phyloP scores from a whole-genome alignment of 2,797 vertebrate species.

The Chelon labrosus region DNA sequence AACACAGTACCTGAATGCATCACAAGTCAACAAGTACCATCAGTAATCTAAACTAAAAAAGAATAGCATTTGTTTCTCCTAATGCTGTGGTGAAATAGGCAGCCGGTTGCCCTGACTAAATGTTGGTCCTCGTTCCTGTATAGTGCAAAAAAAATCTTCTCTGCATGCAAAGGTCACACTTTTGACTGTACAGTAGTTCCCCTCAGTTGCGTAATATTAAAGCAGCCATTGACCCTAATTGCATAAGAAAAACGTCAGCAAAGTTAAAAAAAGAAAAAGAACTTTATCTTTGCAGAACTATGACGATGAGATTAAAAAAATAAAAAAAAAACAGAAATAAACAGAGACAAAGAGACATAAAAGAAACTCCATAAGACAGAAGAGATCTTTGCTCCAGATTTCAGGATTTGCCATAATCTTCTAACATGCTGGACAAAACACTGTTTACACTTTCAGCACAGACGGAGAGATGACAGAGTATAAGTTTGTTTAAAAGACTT shows the following conservation, averaged over 20 bases:
- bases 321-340: background rate
- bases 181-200: conserved; percentile 22
- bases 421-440: conserved; percentile 9
- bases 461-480: too few species aligned
- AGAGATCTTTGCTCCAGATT: conserved; percentile 17
- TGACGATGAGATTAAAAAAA: conserved; percentile 3
- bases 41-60: conserved; percentile 12
- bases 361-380: conserved; percentile 5
- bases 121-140: background rate
- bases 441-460: too few species aligned
- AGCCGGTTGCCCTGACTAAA: conserved; percentile 2
- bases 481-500: too few species aligned
- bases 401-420: conserved; percentile 21
- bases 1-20: conserved; percentile 8
- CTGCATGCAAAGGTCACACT: background rate
- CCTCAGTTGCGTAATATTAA: conserved; percentile 45
- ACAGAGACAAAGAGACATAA: conserved; percentile 5
- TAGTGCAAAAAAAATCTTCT: background rate
- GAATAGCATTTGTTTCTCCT: background rate
- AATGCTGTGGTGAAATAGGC: conserved; percentile 1
- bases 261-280: background rate
- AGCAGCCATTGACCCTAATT: conserved; percentile 49
- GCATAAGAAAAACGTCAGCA: conserved; percentile 31
- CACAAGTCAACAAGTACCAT: conserved; percentile 2
- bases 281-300: background rate